Base-by-base conservation (phyloP, 2,888 invertebrate species). In the Lochmaea capreae region DNA sequence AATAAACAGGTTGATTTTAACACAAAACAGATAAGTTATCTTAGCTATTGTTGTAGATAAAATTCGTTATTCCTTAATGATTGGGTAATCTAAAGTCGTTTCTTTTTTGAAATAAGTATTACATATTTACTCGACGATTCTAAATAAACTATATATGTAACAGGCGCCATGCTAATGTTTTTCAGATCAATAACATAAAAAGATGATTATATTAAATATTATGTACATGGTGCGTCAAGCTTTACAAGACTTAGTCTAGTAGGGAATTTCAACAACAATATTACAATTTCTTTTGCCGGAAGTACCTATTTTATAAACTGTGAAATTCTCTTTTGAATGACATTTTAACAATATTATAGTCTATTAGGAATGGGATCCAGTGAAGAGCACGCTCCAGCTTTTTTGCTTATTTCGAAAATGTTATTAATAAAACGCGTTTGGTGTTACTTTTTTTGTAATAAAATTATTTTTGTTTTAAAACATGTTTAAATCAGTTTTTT, bases 11-110 rank as follows among this genome's bases (percentile, higher is more conserved):
- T 63, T 63, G 62, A 63, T 63, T 18, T n/a, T 63, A 18, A 63
- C 22, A 33, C n/a, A 16, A 10, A 43, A 63, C 43, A 68, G 73
- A 74, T 74, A 74, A 67, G 57, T 57, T 74, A 74, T 74, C 74
- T 65, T 57, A 68, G 70, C 67, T 73, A 71, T 75, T 77, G 73
- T 75, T 71, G 63, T 57, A 62, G 75, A 75, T 73, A 69, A 77
- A 65, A 68, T 72, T 72, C 58, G 74, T 71, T 65, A 74, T 72
- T 73, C 67, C 68, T 65, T 71, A 68, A 49, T 62, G 68, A 68
- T 68, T 62, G 68, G 62, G 62, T 68, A 68, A 68, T 68, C 33
- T 61, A 39, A n/a, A 62, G 11, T 67, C 49, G 39, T 39, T 39
- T 67, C 18, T 58, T 67, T 67, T 65, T 65, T 49, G 52, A 67